Conservation (phyloP, 2,113 vertebrate species). For the Rhizomys pruinosus region DNA sequence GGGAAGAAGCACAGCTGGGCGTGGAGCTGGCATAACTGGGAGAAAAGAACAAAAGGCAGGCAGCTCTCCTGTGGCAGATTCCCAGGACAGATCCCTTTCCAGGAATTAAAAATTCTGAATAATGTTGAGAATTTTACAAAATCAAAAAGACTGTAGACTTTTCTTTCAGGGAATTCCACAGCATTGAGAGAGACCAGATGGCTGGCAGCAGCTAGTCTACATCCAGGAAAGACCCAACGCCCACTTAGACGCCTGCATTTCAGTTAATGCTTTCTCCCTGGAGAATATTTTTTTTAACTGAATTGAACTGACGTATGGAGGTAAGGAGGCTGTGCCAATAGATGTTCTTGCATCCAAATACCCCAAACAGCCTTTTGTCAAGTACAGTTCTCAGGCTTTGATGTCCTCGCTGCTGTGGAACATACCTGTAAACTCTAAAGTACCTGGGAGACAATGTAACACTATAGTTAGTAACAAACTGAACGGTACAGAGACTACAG, state of each 20-base stretch:
- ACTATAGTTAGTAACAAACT: not conserved
- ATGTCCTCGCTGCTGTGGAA: not conserved
- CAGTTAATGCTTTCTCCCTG: not conserved
- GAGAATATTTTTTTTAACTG: not conserved
- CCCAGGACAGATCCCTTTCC: constrained; percentile 84
- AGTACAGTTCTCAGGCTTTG: not conserved
- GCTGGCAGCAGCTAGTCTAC: constrained; percentile 1
- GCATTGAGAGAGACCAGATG: constrained; percentile 57
- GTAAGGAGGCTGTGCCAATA: constrained; percentile 3
- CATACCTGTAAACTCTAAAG: not conserved
- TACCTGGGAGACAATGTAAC: not conserved
- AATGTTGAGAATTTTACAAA: constrained; percentile 56
- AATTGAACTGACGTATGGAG: not conserved
- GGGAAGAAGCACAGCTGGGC: constrained; percentile 76
- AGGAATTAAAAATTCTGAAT: constrained; percentile 85
- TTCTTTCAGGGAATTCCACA: constrained; percentile 67
- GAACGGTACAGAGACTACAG: not conserved
- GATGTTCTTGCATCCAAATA: not conserved
- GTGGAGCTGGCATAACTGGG: constrained; percentile 78
- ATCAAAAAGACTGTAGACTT: constrained; percentile 50
- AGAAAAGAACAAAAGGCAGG: constrained; percentile 78
- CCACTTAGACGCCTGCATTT: not conserved
- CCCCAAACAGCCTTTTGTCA: not conserved
- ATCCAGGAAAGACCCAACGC: not conserved
- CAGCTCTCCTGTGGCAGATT: constrained; percentile 60